phyloP scores from a whole-genome alignment of 2,113 vertebrate species.

The Brachionichthys hirsutus region DNA sequence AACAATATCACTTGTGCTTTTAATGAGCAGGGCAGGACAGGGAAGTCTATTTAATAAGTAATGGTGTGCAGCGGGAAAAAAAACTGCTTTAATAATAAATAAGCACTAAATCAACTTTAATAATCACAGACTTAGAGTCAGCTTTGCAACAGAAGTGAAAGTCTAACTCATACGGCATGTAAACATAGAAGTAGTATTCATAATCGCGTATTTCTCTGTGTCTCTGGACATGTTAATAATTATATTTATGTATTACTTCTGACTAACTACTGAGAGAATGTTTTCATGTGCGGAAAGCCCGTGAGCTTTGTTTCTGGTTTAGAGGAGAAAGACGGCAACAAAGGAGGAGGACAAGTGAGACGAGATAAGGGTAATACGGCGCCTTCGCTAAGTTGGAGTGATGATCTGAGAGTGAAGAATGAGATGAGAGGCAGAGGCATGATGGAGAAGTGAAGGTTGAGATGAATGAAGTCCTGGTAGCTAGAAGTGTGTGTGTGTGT shows the following conservation, averaged over 20 bases:
- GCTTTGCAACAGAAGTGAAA: no score
- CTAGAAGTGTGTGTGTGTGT: conserved; percentile 12
- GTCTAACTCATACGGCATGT: no score
- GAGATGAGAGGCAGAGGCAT: conserved; percentile 26
- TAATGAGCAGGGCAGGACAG: no score
- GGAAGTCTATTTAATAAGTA: no score
- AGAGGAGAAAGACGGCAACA: not conserved
- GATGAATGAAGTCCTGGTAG: conserved; percentile 58
- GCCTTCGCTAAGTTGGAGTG: conserved; percentile 2
- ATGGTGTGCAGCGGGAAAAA: no score
- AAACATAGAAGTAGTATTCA: no score
- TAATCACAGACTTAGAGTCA: no score
- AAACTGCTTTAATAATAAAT: no score
- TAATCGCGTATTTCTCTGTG: not conserved
- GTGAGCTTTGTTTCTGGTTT: conserved; percentile 1
- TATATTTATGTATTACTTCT: not conserved
- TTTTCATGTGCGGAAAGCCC: not conserved
- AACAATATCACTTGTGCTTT: no score
- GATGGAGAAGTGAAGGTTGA: conserved; percentile 48
- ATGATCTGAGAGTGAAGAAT: conserved; percentile 16
- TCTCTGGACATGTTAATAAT: not conserved
- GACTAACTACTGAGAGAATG: not conserved
- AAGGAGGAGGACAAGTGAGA: conserved; percentile 14
- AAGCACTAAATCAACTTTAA: no score
- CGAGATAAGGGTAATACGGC: not conserved